These are phyloP conservation scores for Scalopus aquaticus DNA, from an alignment of 2,113 vertebrate genomes.

Conservation along the genomic window DNA sequence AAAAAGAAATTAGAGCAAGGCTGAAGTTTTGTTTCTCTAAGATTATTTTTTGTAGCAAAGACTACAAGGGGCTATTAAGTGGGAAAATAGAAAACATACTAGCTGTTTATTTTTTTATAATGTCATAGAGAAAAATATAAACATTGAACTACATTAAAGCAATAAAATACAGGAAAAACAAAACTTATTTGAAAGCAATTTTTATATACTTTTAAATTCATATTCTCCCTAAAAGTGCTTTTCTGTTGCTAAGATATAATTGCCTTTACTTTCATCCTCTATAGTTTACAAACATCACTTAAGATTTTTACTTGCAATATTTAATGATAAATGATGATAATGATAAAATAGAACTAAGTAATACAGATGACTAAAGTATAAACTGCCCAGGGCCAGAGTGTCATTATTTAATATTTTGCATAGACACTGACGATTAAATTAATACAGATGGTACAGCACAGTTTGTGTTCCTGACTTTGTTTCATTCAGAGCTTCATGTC, in stretches of 20 bases:
- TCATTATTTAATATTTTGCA: not conserved
- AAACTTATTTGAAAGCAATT: not conserved
- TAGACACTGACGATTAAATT: conserved; percentile 56
- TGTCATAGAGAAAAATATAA: conserved; percentile 50
- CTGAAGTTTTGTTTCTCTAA: conserved; percentile 36
- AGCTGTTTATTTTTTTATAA: conserved; percentile 27
- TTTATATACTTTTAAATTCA: not conserved
- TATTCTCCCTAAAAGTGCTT: not conserved
- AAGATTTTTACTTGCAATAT: conserved; percentile 21
- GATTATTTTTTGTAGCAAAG: conserved; percentile 48
- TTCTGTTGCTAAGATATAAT: not conserved
- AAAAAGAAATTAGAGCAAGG: conserved; percentile 64
- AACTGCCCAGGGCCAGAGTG: conserved; percentile 36
- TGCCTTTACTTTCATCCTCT: not conserved
- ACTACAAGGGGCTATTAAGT: conserved; percentile 28
- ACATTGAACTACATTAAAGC: not conserved
- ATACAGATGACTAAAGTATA: conserved; percentile 22
- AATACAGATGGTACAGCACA: conserved; percentile 11
- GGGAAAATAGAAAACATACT: conserved; percentile 10
- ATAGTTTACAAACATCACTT: not conserved
- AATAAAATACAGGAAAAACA: conserved; percentile 14
- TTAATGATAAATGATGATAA: not conserved
- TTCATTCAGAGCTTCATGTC: conserved; percentile 43
- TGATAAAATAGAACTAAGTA: conserved; percentile 61
- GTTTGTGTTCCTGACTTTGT: conserved; percentile 59